A percentile compares a stretch with the other conserved stretches of the same genome.
phyloP scores from a whole-genome alignment of 2,888 invertebrate genomes.

The Lasioglossum figueresi region DNA sequence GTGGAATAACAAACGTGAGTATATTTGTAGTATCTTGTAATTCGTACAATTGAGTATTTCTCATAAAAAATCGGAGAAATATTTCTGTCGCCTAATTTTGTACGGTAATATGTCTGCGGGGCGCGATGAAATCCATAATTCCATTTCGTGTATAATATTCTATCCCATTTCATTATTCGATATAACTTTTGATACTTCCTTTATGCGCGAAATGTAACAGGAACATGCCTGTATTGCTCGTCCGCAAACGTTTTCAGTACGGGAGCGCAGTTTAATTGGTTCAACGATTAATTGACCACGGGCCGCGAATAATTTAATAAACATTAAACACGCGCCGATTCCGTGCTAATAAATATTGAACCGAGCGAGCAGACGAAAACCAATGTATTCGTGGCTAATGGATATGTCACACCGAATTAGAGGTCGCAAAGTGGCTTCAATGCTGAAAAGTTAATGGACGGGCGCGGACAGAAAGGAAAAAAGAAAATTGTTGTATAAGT shows the following conservation, averaged over 20 bases:
- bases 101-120: not conserved
- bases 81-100: not conserved
- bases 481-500: not conserved
- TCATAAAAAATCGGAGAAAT: not conserved
- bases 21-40: not conserved
- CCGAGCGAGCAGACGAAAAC: not conserved
- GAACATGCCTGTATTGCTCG: not conserved
- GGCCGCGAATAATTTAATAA: not conserved
- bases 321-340: not conserved
- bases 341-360: slow-evolving; percentile 6
- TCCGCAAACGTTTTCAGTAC: not conserved
- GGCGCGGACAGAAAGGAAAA: not conserved
- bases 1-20: not conserved
- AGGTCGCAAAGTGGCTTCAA: not conserved
- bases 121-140: not conserved
- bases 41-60: not conserved
- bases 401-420: not conserved
- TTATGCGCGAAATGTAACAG: not conserved
- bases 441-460: no score
- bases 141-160: not conserved
- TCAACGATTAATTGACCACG: slow-evolving; percentile 15
- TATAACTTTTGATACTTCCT: not conserved
- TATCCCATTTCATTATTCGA: not conserved
- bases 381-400: slow-evolving; percentile 1
- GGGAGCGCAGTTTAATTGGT: not conserved